These are phyloP conservation scores for Trachurus trachurus DNA, from an alignment of 2,797 vertebrate species.

Conservation along the genomic window DNA sequence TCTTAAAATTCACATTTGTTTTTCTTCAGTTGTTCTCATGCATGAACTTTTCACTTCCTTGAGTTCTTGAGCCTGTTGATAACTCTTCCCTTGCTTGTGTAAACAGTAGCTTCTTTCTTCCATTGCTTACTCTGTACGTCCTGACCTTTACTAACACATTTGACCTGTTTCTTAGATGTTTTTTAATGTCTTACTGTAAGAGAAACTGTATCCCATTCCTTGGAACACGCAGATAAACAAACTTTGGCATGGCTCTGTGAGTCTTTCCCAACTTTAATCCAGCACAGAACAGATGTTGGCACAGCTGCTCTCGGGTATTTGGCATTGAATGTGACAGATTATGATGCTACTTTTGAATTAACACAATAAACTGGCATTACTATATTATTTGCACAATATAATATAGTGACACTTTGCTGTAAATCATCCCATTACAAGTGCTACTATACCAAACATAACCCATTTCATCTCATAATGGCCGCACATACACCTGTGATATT, in stretches of 20 bases:
- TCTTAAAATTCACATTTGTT: slow-evolving; percentile 61
- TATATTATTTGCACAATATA: background rate
- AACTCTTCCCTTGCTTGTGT: slow-evolving; percentile 30
- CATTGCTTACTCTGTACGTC: slow-evolving; percentile 22
- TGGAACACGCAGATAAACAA: slow-evolving; percentile 8
- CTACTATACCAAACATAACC: background rate
- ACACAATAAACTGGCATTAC: background rate
- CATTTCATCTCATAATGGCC: background rate
- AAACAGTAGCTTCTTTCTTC: background rate
- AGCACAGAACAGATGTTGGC: background rate
- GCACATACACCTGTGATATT: background rate
- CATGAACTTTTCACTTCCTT: slow-evolving; percentile 64
- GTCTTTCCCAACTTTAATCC: background rate
- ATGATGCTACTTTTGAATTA: background rate
- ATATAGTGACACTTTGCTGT: background rate
- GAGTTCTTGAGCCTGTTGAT: slow-evolving; percentile 49
- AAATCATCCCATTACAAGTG: background rate
- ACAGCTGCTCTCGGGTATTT: background rate
- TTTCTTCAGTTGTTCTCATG: slow-evolving; percentile 67
- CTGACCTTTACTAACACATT: slow-evolving; percentile 42
- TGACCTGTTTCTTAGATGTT: slow-evolving; percentile 27
- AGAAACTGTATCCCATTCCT: slow-evolving; percentile 64
- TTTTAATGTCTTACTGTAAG: slow-evolving; percentile 27
- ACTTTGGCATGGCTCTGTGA: background rate
- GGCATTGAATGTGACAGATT: background rate